Percentiles rank a stretch among this genome's conserved stretches.
Evolutionary conservation across 1,140 invertebrate species (phyloP).

Genomic region (Samia ricini): DNA sequence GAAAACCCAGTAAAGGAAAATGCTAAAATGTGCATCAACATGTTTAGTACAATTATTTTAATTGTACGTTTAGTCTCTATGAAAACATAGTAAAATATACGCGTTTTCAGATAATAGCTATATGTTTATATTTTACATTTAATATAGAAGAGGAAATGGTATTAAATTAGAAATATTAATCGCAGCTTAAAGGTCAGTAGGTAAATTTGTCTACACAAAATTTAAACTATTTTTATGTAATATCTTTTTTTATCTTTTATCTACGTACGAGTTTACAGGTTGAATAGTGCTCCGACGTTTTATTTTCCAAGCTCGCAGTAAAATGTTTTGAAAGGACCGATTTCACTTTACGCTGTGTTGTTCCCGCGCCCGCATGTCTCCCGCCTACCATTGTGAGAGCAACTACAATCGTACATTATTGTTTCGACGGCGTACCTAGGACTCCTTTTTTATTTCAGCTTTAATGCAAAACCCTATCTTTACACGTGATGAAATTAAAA

Average conservation of each 20-base stretch:
- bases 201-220: neutral
- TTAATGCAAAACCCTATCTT: slow-evolving; percentile 57
- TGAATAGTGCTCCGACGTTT: slow-evolving; percentile 50
- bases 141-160: neutral
- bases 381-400: slow-evolving; percentile 61
- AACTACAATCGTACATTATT: slow-evolving; percentile 74
- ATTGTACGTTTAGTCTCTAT: no score
- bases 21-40: no score
- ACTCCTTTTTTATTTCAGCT: slow-evolving; percentile 58
- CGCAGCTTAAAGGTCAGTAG: neutral
- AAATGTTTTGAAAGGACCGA: slow-evolving; percentile 75
- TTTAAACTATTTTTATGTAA: slow-evolving; percentile 13
- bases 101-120: no score
- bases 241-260: slow-evolving; percentile 26
- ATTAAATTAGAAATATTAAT: neutral
- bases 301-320: slow-evolving; percentile 61
- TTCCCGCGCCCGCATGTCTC: slow-evolving; percentile 52
- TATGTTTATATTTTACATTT: neutral
- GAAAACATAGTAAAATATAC: no score
- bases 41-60: no score
- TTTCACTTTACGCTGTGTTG: slow-evolving; percentile 54
- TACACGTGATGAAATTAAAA: slow-evolving; percentile 69
- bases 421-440: slow-evolving; percentile 58
- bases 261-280: slow-evolving; percentile 18
- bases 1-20: no score